A percentile compares a stretch with the other conserved stretches of the same genome.
phyloP scores from a whole-genome alignment of 1,140 invertebrate genomes.

The Chelonus insularis region DNA sequence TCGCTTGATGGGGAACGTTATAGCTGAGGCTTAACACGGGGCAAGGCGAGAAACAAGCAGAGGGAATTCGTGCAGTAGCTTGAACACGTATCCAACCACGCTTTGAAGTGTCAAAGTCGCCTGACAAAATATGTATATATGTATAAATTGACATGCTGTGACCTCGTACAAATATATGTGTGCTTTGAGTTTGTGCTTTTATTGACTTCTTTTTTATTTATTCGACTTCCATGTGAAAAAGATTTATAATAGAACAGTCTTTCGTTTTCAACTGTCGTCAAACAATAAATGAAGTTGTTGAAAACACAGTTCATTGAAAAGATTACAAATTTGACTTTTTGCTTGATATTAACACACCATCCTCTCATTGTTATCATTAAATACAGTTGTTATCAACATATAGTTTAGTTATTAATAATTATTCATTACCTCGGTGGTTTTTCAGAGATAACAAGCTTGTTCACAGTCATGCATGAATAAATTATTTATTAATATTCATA shows the following conservation, averaged over 20 bases:
- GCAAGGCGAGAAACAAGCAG: conserved; percentile 4
- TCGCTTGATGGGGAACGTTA: conserved; percentile 21
- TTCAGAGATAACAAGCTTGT: too few species aligned
- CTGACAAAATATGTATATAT: conserved; percentile 33
- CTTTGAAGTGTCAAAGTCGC: conserved; percentile 46
- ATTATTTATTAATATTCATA: too few species aligned
- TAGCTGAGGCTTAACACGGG: neutral
- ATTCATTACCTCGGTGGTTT: too few species aligned
- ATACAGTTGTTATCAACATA: too few species aligned
- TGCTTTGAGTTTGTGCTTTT: neutral
- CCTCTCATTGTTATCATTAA: too few species aligned
- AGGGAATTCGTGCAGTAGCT: conserved; percentile 14
- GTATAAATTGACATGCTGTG: conserved; percentile 19
- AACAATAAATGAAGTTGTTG: too few species aligned
- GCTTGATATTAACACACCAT: too few species aligned
- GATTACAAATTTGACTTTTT: too few species aligned
- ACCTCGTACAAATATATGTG: conserved; percentile 16
- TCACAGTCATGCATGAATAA: too few species aligned
- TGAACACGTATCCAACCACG: conserved; percentile 25
- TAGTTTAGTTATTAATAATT: too few species aligned
- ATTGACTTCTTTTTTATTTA: neutral
- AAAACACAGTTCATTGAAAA: too few species aligned
- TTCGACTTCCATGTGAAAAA: neutral
- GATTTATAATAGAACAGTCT: neutral
- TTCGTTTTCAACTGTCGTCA: too few species aligned